Base-by-base conservation (phyloP, 1,140 invertebrate species). In the Drosophila eugracilis region DNA sequence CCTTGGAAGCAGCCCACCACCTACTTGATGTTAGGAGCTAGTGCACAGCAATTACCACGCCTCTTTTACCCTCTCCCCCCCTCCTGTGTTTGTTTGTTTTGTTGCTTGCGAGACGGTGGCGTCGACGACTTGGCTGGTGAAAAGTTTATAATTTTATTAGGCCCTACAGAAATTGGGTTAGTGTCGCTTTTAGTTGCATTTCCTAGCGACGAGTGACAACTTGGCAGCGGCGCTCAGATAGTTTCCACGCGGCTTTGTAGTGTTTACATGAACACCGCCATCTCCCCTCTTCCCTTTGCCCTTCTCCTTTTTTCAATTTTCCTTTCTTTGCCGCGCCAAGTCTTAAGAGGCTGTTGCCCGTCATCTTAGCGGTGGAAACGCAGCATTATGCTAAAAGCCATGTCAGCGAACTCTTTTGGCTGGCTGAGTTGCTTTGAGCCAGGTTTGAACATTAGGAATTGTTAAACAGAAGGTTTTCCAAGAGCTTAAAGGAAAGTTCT, bases 81-180 rank as follows among this genome's bases (percentile, higher is more conserved):
- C 34, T 42, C 32, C 22, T 32, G 19, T 24, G 39, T 69, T 66
- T 71, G 69, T 67, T 79, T 53, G 62, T 49, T 62, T 65, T 58
- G 28, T 55, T 54, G 49, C 32, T 54, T 44, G 58, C 77, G 73
- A 81, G 50, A 76, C 65, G 59, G 17, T 42, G 57, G 21, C 42
- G 42, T 26, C 22, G 22, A 26, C 22, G 42, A n/a, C 42, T 45
- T 45, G 42, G 42, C 41, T 45, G 42, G 42, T 45, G 71, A 74
- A 81, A 85, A 85, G 44, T 85, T 86, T 85, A 81, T 85, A 86
- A 85, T 86, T 80, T 80, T 79, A 80, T 80, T 73, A 80, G 78
- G 78, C 78, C 65, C 81, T 76, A 62, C 54, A 59, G 73, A 77
- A 85, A 86, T 81, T 75, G 78, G 80, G 80, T 81, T 86, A 85